Evolutionary conservation across 2,888 invertebrate genomes (phyloP).

Genomic region (Andricus curvator): DNA sequence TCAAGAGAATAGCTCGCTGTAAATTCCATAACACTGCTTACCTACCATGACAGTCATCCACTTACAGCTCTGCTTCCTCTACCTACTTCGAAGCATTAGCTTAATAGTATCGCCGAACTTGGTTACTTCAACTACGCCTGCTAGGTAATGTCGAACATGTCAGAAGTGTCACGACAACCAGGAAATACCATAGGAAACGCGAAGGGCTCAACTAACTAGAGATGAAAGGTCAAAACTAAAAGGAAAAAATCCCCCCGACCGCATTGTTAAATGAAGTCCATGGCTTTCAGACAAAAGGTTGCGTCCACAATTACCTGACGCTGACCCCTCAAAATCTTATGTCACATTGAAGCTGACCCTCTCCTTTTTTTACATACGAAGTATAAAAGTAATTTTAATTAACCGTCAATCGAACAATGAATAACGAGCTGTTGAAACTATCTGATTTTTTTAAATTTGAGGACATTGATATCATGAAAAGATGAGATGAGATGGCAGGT

Average conservation of each 20-base stretch:
- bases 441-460: no score
- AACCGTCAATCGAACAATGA: no score
- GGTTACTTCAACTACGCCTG: slow-evolving; percentile 49
- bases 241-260: neutral
- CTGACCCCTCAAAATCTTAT: no score
- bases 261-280: neutral
- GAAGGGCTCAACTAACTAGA: slow-evolving; percentile 10
- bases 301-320: no score
- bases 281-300: no score
- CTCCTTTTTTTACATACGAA: no score
- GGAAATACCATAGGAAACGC: slow-evolving; percentile 27
- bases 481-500: no score
- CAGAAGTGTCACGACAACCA: slow-evolving; percentile 36
- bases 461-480: no score
- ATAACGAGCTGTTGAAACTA: no score
- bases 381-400: no score
- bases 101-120: slow-evolving; percentile 56
- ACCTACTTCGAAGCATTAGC: slow-evolving; percentile 55
- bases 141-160: slow-evolving; percentile 43
- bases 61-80: slow-evolving; percentile 54
- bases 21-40: slow-evolving; percentile 52
- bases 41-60: slow-evolving; percentile 56
- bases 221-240: neutral
- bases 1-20: slow-evolving; percentile 31
- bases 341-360: no score